Conservation (phyloP, 2,888 invertebrate genomes). For the Caradrina kadenii region DNA sequence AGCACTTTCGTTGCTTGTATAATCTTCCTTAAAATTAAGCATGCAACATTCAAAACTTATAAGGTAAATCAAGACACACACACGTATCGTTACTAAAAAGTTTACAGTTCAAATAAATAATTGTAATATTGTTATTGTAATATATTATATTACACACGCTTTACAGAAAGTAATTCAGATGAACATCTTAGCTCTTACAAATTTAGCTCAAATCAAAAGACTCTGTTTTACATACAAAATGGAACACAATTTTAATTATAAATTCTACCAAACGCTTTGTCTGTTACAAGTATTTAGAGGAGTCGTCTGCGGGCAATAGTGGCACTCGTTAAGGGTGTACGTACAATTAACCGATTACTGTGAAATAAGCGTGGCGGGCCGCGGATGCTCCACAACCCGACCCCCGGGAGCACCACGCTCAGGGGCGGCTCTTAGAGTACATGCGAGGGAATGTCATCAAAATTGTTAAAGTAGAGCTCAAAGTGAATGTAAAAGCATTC, state of each 20-base stretch:
- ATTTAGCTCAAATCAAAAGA: not conserved
- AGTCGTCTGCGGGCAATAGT: slow-evolving; percentile 47
- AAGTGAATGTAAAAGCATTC: too few species aligned
- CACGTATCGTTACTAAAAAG: too few species aligned
- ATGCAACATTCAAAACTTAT: too few species aligned
- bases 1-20: too few species aligned
- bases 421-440: slow-evolving; percentile 43
- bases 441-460: not conserved
- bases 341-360: slow-evolving; percentile 85
- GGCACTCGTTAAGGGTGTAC: slow-evolving; percentile 75
- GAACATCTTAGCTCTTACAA: not conserved
- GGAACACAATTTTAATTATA: not conserved
- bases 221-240: not conserved
- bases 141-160: too few species aligned
- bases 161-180: too few species aligned
- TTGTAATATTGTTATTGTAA: too few species aligned
- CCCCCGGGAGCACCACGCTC: slow-evolving; percentile 63
- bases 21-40: too few species aligned
- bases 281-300: slow-evolving; percentile 2
- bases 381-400: slow-evolving; percentile 77
- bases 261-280: not conserved
- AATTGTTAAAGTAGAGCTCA: not conserved
- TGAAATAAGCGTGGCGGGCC: slow-evolving; percentile 81
- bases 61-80: too few species aligned
- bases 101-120: too few species aligned